These are phyloP conservation scores for Buteo buteo DNA, from an alignment of 2,113 vertebrate species.

Conservation along the genomic window DNA sequence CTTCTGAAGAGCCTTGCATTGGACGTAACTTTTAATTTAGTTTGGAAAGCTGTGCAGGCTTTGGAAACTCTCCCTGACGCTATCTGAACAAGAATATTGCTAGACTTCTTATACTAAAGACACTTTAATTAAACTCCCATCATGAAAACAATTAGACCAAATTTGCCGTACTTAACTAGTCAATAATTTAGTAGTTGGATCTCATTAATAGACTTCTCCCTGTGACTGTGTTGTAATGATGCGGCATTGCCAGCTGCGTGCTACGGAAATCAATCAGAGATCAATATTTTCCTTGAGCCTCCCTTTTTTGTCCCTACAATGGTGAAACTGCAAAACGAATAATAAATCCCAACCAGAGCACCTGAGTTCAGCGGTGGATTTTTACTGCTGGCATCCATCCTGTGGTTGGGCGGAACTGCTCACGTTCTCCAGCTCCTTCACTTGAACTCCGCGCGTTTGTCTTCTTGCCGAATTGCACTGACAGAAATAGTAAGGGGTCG, in stretches of 20 bases:
- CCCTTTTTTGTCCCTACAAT: neutral
- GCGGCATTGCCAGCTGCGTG: neutral
- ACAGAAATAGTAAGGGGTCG: rapidly evolving
- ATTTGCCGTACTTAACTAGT: conserved; percentile 68
- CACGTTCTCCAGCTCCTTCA: neutral
- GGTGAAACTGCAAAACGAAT: neutral
- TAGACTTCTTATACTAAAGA: conserved; percentile 32
- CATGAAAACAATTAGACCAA: conserved; percentile 67
- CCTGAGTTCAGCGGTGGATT: neutral
- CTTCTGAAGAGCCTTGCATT: neutral
- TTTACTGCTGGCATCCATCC: neutral
- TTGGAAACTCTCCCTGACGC: neutral
- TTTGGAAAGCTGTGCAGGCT: neutral
- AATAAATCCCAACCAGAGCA: neutral
- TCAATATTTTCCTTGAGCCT: conserved; percentile 5
- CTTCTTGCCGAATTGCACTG: neutral
- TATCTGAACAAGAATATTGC: neutral
- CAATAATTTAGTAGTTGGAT: conserved; percentile 69
- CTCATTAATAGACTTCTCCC: conserved; percentile 69
- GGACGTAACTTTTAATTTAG: neutral
- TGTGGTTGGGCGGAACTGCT: neutral
- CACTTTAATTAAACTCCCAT: conserved; percentile 72
- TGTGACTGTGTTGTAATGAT: conserved; percentile 19
- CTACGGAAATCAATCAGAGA: conserved; percentile 35
- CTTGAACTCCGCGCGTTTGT: neutral